Evolutionary conservation across 2,888 invertebrate species (phyloP).

Genomic region (Caprella mutica): DNA sequence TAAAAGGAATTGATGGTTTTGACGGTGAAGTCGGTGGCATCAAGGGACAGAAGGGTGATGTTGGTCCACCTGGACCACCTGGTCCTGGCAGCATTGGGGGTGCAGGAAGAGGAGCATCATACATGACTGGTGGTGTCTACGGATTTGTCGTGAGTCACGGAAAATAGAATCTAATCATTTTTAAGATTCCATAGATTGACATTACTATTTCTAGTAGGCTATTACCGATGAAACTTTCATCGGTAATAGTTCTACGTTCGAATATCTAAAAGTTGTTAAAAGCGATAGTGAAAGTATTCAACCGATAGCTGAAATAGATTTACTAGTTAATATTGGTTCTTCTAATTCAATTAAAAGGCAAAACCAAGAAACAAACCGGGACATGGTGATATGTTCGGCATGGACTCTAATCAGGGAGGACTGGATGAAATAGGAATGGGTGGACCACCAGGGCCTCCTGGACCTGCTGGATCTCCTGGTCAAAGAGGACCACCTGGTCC

Average conservation of each 20-base stretch:
- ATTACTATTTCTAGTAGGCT: too few species aligned
- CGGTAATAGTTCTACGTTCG: too few species aligned
- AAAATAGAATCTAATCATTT: too few species aligned
- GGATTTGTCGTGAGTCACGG: constrained; percentile 23
- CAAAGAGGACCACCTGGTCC: constrained; percentile 19
- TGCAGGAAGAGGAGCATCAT: constrained; percentile 15
- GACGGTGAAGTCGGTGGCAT: constrained; percentile 20
- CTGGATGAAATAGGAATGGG: neutral
- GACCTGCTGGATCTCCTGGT: constrained; percentile 14
- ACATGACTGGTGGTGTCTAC: constrained; percentile 23
- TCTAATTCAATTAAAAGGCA: too few species aligned
- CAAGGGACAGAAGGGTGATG: constrained; percentile 30
- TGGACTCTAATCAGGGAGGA: neutral
- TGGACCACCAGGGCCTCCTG: constrained; percentile 6
- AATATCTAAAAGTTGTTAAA: too few species aligned
- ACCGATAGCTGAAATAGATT: too few species aligned
- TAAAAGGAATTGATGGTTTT: constrained; percentile 6
- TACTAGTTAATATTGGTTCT: too few species aligned
- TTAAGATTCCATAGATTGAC: too few species aligned
- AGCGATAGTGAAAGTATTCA: neutral
- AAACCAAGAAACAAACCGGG: constrained; percentile 21
- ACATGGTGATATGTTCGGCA: neutral
- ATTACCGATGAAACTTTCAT: too few species aligned
- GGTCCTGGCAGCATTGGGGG: constrained; percentile 17
- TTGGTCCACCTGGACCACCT: constrained; percentile 23